Evolutionary conservation across 2,113 vertebrate genomes (phyloP).

Genomic region (Notothenia coriiceps): DNA sequence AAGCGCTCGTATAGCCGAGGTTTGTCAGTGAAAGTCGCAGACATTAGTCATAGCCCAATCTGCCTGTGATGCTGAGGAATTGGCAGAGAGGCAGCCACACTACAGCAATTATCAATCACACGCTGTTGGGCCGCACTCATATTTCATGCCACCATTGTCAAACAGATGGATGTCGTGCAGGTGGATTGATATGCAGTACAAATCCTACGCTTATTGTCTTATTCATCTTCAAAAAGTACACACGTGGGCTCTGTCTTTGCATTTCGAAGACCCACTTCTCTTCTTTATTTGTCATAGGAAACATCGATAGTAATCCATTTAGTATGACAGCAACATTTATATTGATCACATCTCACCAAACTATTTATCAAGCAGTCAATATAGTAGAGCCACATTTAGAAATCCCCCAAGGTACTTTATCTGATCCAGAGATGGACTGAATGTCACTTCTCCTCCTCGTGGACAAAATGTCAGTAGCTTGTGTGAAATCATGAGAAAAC

Average conservation of each 20-base stretch:
- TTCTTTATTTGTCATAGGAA: constrained; percentile 7
- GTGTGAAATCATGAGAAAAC: too few relatives aligned
- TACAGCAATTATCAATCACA: constrained; percentile 79
- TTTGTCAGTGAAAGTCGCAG: constrained; percentile 49
- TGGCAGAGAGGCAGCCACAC: constrained; percentile 60
- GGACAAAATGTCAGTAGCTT: constrained; percentile 18
- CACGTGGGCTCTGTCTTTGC: constrained; percentile 9
- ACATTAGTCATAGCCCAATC: constrained; percentile 69
- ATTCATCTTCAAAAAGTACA: constrained; percentile 35
- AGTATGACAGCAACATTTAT: constrained; percentile 22
- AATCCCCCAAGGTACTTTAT: constrained; percentile 37
- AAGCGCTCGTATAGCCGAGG: constrained; percentile 14
- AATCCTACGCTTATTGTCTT: constrained; percentile 35
- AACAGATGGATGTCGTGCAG: constrained; percentile 45
- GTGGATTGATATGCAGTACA: constrained; percentile 53
- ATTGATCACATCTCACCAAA: constrained; percentile 38
- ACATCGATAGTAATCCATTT: constrained; percentile 27
- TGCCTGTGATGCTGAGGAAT: constrained; percentile 74
- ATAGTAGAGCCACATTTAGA: constrained; percentile 21
- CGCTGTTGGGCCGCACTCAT: constrained; percentile 42
- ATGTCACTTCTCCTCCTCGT: constrained; percentile 37
- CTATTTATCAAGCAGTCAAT: constrained; percentile 39
- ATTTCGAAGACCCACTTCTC: constrained; percentile 1
- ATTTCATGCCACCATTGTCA: constrained; percentile 58
- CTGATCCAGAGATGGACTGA: constrained; percentile 41